phyloP scores from a whole-genome alignment of 2,888 invertebrate genomes.

The Villa cingulata region DNA sequence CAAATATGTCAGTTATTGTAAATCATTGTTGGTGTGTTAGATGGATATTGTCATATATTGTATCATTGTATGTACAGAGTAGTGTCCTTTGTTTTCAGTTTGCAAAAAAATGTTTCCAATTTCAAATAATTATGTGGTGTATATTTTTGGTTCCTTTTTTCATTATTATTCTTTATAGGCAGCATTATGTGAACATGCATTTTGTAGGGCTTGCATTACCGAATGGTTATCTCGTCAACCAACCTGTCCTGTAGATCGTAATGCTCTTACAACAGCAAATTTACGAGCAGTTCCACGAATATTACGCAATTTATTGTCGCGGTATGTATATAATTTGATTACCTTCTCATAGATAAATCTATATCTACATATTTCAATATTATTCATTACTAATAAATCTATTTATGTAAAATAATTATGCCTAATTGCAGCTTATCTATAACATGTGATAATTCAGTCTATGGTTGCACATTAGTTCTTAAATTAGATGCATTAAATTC shows the following conservation, averaged over 20 bases:
- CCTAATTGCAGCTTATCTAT: slow-evolving; percentile 64
- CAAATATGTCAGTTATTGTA: too few relatives aligned
- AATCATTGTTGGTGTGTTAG: too few relatives aligned
- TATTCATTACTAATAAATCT: neutral
- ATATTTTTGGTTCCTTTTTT: too few relatives aligned
- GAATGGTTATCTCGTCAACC: slow-evolving; percentile 92
- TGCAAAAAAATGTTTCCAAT: too few relatives aligned
- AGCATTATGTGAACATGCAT: slow-evolving; percentile 91
- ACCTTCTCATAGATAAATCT: neutral
- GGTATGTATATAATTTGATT: slow-evolving; percentile 35
- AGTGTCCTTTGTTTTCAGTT: too few relatives aligned
- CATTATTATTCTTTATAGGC: slow-evolving; percentile 46
- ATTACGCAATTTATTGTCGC: slow-evolving; percentile 76
- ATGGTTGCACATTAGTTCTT: slow-evolving; percentile 72
- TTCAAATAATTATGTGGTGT: too few relatives aligned
- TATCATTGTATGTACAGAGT: too few relatives aligned
- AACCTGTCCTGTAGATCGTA: slow-evolving; percentile 88
- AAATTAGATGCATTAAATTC: slow-evolving; percentile 75
- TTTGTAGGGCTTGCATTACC: slow-evolving; percentile 84
- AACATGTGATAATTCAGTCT: slow-evolving; percentile 77
- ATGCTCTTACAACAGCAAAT: slow-evolving; percentile 77
- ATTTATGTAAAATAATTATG: too few relatives aligned
- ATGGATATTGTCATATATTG: too few relatives aligned
- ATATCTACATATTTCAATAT: neutral
- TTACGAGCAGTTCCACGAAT: slow-evolving; percentile 87